Evolutionary conservation across 2,113 vertebrate species (phyloP), one percentile per base, ranked within the genome.

Genomic region (Sylvia atricapilla): DNA sequence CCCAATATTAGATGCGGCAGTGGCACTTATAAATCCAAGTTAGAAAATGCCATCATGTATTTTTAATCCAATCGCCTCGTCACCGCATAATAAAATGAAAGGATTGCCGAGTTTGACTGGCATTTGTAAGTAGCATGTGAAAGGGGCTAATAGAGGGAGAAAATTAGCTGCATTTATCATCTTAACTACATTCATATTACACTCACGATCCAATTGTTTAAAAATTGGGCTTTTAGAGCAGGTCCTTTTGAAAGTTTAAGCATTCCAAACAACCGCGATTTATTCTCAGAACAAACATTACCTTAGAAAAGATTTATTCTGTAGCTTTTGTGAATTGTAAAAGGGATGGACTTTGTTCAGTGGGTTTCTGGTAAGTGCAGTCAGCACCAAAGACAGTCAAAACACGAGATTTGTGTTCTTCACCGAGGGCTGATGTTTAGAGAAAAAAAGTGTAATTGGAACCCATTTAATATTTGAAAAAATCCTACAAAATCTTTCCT

Each of bases 21-120:
- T 13, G 49, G 72, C 23, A 49, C 94, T 87, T 97, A 88, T 95
- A 91, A 79, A 94, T 93, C 96, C 70, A 35, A 95, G 96, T 96
- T 94, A 88, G 97, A 96, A 97, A 98, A 98, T 96, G 97, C 96
- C 96, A 92, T 96, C 97, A 96, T 98, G 95, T 97, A 97, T 98
- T 97, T 98, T 98, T 98, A 98, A 98, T 97, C 95, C 75, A 64
- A 69, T 94, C 77, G 44, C 96, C 95, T 97, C 94, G 87, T 97
- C 94, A 70, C 96, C 50, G 95, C 97, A 97, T 96, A 97, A 97
- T 96, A 96, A 96, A 96, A 97, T 82, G 87, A 59, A 92, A 95
- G 89, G 89, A 95, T 85, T 96, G 60, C 75, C 5, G 69, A 86
- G 93, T 95, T 96, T 97, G 97, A 98, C 58, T 97, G 98, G 97